These are phyloP conservation scores for Mus spretus DNA, from an alignment of 2,797 vertebrate species.

Conservation along the genomic window DNA sequence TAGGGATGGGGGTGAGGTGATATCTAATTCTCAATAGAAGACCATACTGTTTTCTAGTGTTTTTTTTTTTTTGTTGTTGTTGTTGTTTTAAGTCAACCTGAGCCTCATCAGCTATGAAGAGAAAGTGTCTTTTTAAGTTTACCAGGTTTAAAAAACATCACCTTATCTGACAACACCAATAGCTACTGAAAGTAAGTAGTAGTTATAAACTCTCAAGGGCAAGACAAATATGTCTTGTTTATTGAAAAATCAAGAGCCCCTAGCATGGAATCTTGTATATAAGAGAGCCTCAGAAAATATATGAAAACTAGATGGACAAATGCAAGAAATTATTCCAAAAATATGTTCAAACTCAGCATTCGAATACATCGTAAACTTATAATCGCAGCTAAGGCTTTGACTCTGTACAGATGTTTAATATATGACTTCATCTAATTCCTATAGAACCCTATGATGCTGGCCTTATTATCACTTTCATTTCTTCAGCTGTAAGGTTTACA, in stretches of 20 bases:
- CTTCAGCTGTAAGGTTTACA: conserved; percentile 43
- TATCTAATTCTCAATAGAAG: background rate
- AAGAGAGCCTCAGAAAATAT: conserved; percentile 50
- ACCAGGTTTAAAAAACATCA: background rate
- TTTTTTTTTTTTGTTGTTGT: conserved; percentile 29
- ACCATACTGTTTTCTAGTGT: background rate
- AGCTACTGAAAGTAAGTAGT: conserved; percentile 33
- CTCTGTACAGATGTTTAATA: background rate
- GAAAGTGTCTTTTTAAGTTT: conserved; percentile 44
- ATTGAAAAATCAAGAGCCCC: background rate
- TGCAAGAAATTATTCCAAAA: conserved; percentile 38
- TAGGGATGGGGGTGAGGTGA: background rate
- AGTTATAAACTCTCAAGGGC: conserved; percentile 7
- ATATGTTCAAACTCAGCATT: conserved; percentile 56
- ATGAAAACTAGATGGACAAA: conserved; percentile 39
- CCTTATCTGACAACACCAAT: conserved; percentile 47
- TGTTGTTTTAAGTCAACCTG: conserved; percentile 45
- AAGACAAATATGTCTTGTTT: conserved; percentile 40
- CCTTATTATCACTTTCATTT: conserved; percentile 25
- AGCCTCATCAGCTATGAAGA: conserved; percentile 17
- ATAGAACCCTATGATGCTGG: conserved; percentile 24
- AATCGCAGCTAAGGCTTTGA: conserved; percentile 48
- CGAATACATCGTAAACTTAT: background rate
- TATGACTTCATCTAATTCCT: conserved; percentile 36
- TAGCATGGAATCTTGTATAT: conserved; percentile 16